Conservation (phyloP, 2,888 invertebrate genomes). For the Gastrophysa polygoni region DNA sequence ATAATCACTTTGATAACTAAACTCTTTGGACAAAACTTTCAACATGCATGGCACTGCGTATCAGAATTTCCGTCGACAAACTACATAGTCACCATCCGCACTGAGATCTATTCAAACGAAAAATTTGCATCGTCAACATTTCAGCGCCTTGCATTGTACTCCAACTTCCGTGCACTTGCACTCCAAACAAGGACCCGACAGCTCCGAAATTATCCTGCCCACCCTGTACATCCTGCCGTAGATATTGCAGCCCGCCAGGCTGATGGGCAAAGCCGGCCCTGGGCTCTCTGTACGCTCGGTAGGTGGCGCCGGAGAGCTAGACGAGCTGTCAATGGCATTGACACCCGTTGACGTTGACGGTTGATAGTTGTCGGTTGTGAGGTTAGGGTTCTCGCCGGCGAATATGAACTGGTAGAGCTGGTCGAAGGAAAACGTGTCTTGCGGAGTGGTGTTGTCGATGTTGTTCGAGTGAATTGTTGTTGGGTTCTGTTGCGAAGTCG, state of each 20-base stretch:
- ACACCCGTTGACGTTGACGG: too few relatives aligned
- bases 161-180: conserved; percentile 87
- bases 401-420: conserved; percentile 60
- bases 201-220: conserved; percentile 79
- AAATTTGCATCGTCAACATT: conserved; percentile 23
- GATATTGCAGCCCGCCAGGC: conserved; percentile 87
- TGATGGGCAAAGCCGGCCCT: conserved; percentile 70
- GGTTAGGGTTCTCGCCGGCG: conserved; percentile 29
- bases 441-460: conserved; percentile 51
- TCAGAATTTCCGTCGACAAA: too few relatives aligned
- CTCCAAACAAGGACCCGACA: conserved; percentile 81
- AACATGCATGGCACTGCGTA: background rate
- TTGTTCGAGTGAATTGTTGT: background rate
- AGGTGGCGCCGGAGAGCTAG: conserved; percentile 25
- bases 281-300: conserved; percentile 28
- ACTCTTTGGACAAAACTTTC: background rate
- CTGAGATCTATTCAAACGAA: background rate
- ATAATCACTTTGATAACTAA: too few relatives aligned
- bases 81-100: background rate
- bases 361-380: conserved; percentile 24
- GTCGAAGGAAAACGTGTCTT: conserved; percentile 44
- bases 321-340: conserved; percentile 18
- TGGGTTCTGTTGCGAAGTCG: conserved; percentile 13
- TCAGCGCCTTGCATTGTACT: conserved; percentile 71
- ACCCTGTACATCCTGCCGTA: conserved; percentile 88